Conservation (phyloP, 2,113 vertebrate genomes). For the Chaetorhynchus papuensis region DNA sequence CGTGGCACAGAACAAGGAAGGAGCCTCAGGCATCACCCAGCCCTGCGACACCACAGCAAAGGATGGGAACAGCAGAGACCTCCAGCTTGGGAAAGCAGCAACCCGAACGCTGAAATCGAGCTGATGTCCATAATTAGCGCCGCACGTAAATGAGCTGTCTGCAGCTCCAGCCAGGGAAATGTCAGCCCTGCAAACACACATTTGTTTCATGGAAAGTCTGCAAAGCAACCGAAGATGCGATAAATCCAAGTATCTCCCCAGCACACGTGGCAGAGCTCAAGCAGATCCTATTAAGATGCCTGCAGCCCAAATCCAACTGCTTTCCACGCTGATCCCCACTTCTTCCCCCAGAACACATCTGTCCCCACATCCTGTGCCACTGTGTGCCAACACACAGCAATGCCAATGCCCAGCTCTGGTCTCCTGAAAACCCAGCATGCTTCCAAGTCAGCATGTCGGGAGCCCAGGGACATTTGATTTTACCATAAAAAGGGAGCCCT, state of each 20-base stretch:
- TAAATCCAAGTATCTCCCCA: neutral
- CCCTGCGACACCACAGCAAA: neutral
- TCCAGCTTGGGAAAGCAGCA: neutral
- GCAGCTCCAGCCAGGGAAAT: conserved; percentile 1
- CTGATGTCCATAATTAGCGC: neutral
- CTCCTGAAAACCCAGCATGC: neutral
- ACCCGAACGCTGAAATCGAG: neutral
- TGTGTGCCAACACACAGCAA: neutral
- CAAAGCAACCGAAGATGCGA: neutral
- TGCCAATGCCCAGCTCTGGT: neutral
- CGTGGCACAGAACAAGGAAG: neutral
- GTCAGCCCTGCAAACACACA: neutral
- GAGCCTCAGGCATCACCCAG: neutral
- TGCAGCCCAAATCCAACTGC: neutral
- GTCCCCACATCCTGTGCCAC: neutral
- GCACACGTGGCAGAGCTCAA: neutral
- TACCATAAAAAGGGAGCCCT: neutral
- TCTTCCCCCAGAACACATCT: neutral
- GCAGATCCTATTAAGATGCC: fast-evolving
- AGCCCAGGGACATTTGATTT: neutral
- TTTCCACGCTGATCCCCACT: neutral
- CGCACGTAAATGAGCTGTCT: neutral
- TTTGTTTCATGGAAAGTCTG: neutral
- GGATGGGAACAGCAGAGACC: neutral
- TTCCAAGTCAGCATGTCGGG: neutral